Conservation (phyloP, 2,113 vertebrate species). For the Ascaphus truei region DNA sequence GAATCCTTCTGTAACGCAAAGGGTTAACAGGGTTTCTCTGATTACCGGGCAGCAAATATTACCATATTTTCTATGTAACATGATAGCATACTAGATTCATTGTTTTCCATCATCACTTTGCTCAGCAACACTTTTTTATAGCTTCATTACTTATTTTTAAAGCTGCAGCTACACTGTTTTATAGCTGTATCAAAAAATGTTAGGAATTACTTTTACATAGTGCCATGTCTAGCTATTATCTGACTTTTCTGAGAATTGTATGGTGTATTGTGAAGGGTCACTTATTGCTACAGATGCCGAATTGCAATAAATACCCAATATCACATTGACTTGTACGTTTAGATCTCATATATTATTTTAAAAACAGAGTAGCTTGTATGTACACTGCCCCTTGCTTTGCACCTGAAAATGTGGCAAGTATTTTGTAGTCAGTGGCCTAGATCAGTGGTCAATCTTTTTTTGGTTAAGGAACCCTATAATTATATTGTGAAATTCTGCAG, state of each 20-base stretch:
- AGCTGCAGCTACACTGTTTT: constrained; percentile 16
- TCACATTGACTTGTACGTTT: background rate
- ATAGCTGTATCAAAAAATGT: constrained; percentile 20
- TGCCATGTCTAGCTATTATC: constrained; percentile 16
- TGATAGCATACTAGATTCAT: background rate
- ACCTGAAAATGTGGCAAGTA: too few relatives aligned
- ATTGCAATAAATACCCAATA: constrained; percentile 17
- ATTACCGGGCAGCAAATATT: too few relatives aligned
- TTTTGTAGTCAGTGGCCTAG: too few relatives aligned
- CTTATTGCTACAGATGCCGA: background rate
- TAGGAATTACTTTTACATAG: constrained; percentile 19
- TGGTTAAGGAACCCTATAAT: too few relatives aligned
- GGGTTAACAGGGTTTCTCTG: background rate
- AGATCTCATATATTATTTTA: too few relatives aligned
- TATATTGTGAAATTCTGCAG: too few relatives aligned
- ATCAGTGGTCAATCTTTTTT: too few relatives aligned
- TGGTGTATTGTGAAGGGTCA: constrained; percentile 16
- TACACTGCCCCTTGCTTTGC: too few relatives aligned
- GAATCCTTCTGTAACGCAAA: background rate
- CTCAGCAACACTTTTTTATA: constrained; percentile 27
- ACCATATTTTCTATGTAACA: background rate
- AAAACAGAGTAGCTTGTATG: too few relatives aligned
- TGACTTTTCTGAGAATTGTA: constrained; percentile 7
- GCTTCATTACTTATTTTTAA: constrained; percentile 29
- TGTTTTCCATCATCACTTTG: constrained; percentile 25